A percentile compares a stretch with the other conserved stretches of the same genome.
These are phyloP conservation scores for Paracentrotus lividus DNA, from an alignment of 53 echinoderm and acorn worm species.

Conservation along the genomic window DNA sequence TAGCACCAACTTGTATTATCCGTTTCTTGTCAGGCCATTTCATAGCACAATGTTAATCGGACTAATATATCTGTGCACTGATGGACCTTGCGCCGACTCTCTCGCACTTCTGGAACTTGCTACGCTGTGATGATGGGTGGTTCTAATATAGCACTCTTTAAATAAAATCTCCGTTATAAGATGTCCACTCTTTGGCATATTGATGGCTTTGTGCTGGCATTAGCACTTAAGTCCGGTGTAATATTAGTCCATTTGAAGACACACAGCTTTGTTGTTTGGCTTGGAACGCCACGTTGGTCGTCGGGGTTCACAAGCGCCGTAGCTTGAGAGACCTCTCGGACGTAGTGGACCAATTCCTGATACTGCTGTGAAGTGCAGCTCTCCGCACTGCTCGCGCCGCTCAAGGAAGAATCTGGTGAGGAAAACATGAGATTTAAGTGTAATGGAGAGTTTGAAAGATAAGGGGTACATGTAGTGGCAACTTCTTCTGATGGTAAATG, in stretches of 20 bases:
- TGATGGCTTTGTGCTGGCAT: neutral
- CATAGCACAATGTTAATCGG: neutral
- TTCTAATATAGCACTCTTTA: constrained; percentile 1
- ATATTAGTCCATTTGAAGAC: constrained; percentile 10
- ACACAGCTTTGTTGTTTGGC: neutral
- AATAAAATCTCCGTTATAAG: constrained; percentile 11
- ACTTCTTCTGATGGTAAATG: neutral
- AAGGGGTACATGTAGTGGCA: too few species aligned
- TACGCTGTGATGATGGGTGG: neutral
- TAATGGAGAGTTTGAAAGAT: neutral
- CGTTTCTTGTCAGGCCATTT: neutral
- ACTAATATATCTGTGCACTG: neutral
- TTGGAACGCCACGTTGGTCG: constrained; percentile 49
- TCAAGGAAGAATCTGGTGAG: constrained; percentile 92
- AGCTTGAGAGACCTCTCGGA: constrained; percentile 87
- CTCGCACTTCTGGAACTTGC: neutral
- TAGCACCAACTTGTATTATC: constrained; percentile 26
- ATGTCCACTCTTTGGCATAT: constrained; percentile 39
- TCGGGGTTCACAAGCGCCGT: constrained; percentile 67
- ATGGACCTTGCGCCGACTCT: neutral
- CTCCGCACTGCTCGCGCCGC: constrained; percentile 83
- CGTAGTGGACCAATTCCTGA: constrained; percentile 93
- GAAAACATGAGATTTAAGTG: neutral
- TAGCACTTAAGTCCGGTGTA: constrained; percentile 45
- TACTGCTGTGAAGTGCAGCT: constrained; percentile 95